A percentile compares a stretch with the other conserved stretches of the same genome.
These are phyloP conservation scores for Garra rufa DNA, from an alignment of 2,113 vertebrate species.

Conservation along the genomic window DNA sequence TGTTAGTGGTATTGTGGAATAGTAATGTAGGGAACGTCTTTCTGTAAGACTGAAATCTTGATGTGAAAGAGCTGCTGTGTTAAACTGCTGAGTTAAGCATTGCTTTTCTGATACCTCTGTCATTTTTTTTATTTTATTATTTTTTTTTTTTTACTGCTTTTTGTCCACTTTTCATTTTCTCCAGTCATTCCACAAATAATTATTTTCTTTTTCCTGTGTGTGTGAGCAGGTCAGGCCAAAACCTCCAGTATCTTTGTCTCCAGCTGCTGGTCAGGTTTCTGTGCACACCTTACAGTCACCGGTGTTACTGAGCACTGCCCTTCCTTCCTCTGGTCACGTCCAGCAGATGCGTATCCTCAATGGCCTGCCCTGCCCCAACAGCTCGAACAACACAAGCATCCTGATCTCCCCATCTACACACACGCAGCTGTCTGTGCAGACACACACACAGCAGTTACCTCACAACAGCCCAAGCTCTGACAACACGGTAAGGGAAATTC, in stretches of 20 bases:
- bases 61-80: not conserved
- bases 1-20: not conserved
- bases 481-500: slow-evolving; percentile 50
- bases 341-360: slow-evolving; percentile 89
- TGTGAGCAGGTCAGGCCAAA: slow-evolving; percentile 84
- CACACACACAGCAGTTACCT: slow-evolving; percentile 75
- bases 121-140: no score
- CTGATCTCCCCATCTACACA: slow-evolving; percentile 79
- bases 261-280: slow-evolving; percentile 83
- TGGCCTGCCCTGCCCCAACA: slow-evolving; percentile 63
- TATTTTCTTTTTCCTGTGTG: not conserved
- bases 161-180: not conserved
- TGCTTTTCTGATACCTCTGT: not conserved
- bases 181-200: not conserved
- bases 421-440: slow-evolving; percentile 41
- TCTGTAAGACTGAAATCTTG: not conserved
- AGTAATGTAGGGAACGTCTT: not conserved
- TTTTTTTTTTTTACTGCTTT: not conserved
- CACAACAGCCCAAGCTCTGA: slow-evolving; percentile 37
- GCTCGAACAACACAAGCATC: slow-evolving; percentile 85
- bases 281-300: slow-evolving; percentile 88
- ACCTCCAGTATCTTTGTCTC: slow-evolving; percentile 85
- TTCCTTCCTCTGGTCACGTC: slow-evolving; percentile 86
- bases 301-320: slow-evolving; percentile 86
- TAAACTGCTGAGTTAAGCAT: not conserved